Conservation (phyloP, 2,113 vertebrate species). For the Passer domesticus region DNA sequence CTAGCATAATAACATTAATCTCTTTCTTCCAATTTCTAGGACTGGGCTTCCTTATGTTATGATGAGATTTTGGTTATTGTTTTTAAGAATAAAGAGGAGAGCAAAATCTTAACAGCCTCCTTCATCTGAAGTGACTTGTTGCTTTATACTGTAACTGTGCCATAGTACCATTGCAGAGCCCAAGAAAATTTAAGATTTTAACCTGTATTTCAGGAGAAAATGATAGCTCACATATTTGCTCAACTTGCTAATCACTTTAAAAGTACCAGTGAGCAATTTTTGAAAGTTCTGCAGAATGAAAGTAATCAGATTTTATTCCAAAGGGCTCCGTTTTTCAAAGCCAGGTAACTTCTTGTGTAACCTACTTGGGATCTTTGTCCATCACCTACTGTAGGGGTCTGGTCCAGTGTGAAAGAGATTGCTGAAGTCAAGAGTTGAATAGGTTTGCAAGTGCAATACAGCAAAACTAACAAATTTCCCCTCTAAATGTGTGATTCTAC, state of each 20-base stretch:
- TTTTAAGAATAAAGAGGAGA: not conserved
- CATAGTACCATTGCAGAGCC: not conserved
- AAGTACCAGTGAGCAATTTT: not conserved
- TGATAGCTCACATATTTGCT: not conserved
- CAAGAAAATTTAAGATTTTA: not conserved
- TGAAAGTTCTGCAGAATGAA: not conserved
- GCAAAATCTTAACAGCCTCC: not conserved
- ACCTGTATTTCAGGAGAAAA: slow-evolving; percentile 15
- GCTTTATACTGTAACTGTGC: not conserved
- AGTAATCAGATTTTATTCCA: not conserved
- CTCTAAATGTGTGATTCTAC: not conserved
- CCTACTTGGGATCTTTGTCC: not conserved
- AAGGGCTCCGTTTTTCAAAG: not conserved
- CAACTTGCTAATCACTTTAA: not conserved
- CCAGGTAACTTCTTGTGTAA: not conserved
- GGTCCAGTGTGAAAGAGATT: not conserved
- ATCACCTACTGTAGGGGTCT: not conserved
- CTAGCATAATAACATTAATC: not conserved
- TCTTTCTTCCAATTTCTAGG: not conserved
- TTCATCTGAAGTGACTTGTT: not conserved
- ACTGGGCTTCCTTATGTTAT: not conserved
- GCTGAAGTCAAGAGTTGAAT: not conserved
- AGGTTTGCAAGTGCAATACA: not conserved
- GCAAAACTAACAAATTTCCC: not conserved
- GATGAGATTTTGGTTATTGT: not conserved